Base-by-base conservation (phyloP, 2,888 invertebrate species). In the Furcula furcula region DNA sequence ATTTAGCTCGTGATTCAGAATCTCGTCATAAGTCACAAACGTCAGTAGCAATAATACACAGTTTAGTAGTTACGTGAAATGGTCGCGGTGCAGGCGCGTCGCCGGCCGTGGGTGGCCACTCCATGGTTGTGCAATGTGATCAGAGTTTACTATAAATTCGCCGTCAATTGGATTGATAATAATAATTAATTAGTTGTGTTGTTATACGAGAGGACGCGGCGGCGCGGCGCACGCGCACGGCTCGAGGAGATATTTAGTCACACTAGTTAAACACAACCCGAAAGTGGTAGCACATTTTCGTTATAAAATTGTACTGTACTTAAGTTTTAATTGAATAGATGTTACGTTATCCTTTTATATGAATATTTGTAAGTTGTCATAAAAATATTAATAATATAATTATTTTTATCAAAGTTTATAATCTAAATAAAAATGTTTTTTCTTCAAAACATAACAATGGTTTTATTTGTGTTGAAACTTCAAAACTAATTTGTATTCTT, bases 401-500 rank as follows among this genome's bases (percentile, higher is more conserved):
- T 84, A 89, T 89, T 89, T 89, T 89, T 89, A 89, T 89, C 89
- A 89, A 89, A 89, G 89, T 89, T 89, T 89, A 89, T 89, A 89
- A 89, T 88, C 89, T 88, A 85, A 89, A 89, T 89, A 88, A 88
- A 89, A 86, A 87, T 82, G 85, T 86, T 87, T 88, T n/a, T 89
- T 85, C 89, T 88, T 85, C 85, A 86, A 85, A 85, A 86, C 81
- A 77, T 75, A 64, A 54, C 43, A 44, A 43, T 65, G 38, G 68
- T 74, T 72, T 76, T 16, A 20, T 33, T 11, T 10, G 3, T 15
- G 1, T 15, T 12, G 2, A n/a, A n/a, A n/a, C n/a, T n/a, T n/a
- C n/a, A n/a, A n/a, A n/a, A n/a, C n/a, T n/a, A n/a, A n/a, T n/a
- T n/a, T n/a, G n/a, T n/a, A n/a, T n/a, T n/a, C n/a, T n/a, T n/a